Evolutionary conservation across 1,140 invertebrate species (phyloP), one percentile per base, ranked within the genome.

Genomic region (Drosophila prosaltans): DNA sequence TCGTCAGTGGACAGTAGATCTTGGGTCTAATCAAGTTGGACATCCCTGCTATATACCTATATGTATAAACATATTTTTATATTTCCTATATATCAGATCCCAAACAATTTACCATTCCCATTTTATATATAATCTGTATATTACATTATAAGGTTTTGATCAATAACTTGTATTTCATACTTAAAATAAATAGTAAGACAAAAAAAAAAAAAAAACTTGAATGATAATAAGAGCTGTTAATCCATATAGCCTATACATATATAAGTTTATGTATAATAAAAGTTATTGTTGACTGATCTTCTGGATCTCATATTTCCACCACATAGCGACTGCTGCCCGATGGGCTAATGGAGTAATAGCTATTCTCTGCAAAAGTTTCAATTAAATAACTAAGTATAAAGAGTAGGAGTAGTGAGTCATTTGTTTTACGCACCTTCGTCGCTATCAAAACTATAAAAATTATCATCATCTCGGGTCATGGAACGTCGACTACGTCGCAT

Each of bases 311-410:
- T 26, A 91, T 90, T 39, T 91, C 86, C 40, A 91, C 90, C 57
- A 91, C 86, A 57, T 91, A 91, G 65, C 90, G 90, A 81, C 84
- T 90, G 74, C 90, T 91, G 75, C 79, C 77, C 24, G 86, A 82
- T 30, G 90, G 91, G 76, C 90, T 91, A 58, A 91, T 90, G 21
- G 90, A 91, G 58, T 91, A 91, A 61, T 91, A 91, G 77, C 90
- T 91, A 66, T 90, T 91, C 73, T 91, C 90, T 91, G 72, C 5
- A 78, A 79, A 36, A 69, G 32, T 36, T 36, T 36, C 6, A 36
- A 36, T 6, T 36, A 36, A 36, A 4, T 36, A 7, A 36, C 6
- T 36, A n/a, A n/a, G n/a, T n/a, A 36, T 36, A 36, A 5, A 6
- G 32, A 36, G 6, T 36, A 4, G 32, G 32, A 36, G 6, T 2